A percentile compares a stretch with the other conserved stretches of the same genome.
Evolutionary conservation across 2,797 vertebrate species (phyloP).

Genomic region (Pseudomugil tenellus): DNA sequence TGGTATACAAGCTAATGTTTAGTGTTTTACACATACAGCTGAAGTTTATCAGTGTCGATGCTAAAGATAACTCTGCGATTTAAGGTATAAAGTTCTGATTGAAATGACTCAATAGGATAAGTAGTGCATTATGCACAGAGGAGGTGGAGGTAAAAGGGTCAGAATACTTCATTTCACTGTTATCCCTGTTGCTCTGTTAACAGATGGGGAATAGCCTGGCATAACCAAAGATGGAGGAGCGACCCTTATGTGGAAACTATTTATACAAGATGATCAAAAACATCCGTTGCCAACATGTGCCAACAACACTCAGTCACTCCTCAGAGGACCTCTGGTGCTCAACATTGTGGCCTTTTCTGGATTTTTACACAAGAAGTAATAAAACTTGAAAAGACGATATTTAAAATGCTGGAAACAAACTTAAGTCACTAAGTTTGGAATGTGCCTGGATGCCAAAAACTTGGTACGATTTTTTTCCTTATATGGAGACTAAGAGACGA

Average conservation of each 20-base stretch:
- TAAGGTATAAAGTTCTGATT: slow-evolving; percentile 1
- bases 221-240: slow-evolving; percentile 74
- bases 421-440: slow-evolving; percentile 63
- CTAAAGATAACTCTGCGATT: neutral
- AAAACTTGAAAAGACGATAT: slow-evolving; percentile 68
- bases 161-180: slow-evolving; percentile 46
- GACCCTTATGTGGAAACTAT: slow-evolving; percentile 62
- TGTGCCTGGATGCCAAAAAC: slow-evolving; percentile 75
- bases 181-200: slow-evolving; percentile 77
- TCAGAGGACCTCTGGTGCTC: slow-evolving; percentile 61
- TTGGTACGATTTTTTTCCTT: slow-evolving; percentile 65
- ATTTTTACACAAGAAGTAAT: slow-evolving; percentile 52
- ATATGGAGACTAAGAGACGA: slow-evolving; percentile 66
- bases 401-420: slow-evolving; percentile 57
- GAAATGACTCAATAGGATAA: neutral
- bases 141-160: slow-evolving; percentile 6
- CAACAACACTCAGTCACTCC: slow-evolving; percentile 44
- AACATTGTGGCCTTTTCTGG: slow-evolving; percentile 60
- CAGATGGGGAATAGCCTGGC: slow-evolving; percentile 88
- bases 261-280: slow-evolving; percentile 75
- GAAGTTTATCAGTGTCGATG: neutral
- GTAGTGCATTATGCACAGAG: neutral
- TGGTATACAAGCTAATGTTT: slow-evolving; percentile 22
- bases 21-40: slow-evolving; percentile 13
- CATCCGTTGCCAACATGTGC: slow-evolving; percentile 58